phyloP scores from a whole-genome alignment of 2,113 vertebrate species.

The Hypocryptadius cinnamomeus region DNA sequence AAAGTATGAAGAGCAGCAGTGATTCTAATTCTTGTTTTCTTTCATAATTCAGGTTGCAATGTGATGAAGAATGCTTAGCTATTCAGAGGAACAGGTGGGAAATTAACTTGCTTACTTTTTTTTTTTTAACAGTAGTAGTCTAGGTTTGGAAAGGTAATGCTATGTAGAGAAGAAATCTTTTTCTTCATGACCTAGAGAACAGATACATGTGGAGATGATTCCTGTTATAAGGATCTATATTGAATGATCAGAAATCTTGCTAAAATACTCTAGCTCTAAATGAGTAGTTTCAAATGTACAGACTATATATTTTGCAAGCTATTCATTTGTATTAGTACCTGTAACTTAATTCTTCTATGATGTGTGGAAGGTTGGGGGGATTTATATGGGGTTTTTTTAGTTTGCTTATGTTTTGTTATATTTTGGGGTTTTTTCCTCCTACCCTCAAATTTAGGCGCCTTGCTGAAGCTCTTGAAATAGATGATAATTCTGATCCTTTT shows the following conservation, averaged over 20 bases:
- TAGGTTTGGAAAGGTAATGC: background rate
- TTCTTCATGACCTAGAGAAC: background rate
- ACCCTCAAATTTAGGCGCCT: conserved; percentile 67
- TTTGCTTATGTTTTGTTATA: background rate
- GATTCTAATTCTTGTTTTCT: conserved; percentile 8
- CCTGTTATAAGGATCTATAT: background rate
- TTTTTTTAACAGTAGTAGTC: background rate
- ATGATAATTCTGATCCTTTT: conserved; percentile 87
- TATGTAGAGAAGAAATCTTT: background rate
- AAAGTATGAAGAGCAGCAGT: background rate
- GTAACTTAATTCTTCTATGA: background rate
- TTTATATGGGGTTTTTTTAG: background rate
- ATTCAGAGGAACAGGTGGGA: conserved; percentile 90
- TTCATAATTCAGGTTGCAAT: conserved; percentile 81
- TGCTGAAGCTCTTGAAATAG: conserved; percentile 92
- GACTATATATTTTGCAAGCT: background rate
- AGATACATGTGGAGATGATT: background rate
- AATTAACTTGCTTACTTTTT: background rate
- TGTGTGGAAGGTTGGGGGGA: background rate
- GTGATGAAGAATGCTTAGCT: conserved; percentile 90
- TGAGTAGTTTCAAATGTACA: background rate
- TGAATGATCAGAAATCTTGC: background rate
- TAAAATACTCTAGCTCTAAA: background rate
- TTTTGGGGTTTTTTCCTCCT: background rate
- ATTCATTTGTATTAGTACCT: background rate